These are phyloP conservation scores for Oplegnathus fasciatus DNA, from an alignment of 2,113 vertebrate genomes.

Conservation along the genomic window DNA sequence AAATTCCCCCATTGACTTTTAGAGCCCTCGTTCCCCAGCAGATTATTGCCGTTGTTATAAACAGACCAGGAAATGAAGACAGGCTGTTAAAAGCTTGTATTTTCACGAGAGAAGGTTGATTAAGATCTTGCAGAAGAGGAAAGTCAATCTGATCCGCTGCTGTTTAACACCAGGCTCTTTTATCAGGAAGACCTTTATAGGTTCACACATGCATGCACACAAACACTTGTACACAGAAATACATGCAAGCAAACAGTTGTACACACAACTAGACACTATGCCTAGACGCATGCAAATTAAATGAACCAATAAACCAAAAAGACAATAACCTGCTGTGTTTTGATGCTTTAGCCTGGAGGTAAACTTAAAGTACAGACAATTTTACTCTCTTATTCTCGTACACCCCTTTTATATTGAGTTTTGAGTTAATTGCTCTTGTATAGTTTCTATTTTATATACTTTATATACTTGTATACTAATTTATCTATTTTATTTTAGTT, in stretches of 20 bases:
- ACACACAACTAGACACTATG: not conserved
- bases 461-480: too few species aligned
- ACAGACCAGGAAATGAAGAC: conserved; percentile 23
- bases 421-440: too few species aligned
- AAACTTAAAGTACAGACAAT: not conserved
- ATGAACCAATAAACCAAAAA: conserved; percentile 30
- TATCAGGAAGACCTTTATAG: conserved; percentile 35
- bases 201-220: conserved; percentile 32
- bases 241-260: conserved; percentile 13
- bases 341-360: conserved; percentile 13
- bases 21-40: conserved; percentile 11
- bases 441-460: too few species aligned
- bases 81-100: conserved; percentile 37
- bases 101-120: conserved; percentile 54
- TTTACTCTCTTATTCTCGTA: not conserved
- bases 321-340: conserved; percentile 41
- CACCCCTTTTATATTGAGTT: too few species aligned
- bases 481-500: too few species aligned
- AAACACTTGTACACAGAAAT: conserved; percentile 1
- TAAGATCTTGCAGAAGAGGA: conserved; percentile 42
- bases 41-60: conserved; percentile 33
- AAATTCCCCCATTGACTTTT: conserved; percentile 47
- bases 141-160: conserved; percentile 55
- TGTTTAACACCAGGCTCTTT: conserved; percentile 55
- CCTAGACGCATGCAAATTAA: conserved; percentile 7